These are phyloP conservation scores for Brachionus plicatilis DNA, from an alignment of 1,140 invertebrate genomes.

Conservation along the genomic window DNA sequence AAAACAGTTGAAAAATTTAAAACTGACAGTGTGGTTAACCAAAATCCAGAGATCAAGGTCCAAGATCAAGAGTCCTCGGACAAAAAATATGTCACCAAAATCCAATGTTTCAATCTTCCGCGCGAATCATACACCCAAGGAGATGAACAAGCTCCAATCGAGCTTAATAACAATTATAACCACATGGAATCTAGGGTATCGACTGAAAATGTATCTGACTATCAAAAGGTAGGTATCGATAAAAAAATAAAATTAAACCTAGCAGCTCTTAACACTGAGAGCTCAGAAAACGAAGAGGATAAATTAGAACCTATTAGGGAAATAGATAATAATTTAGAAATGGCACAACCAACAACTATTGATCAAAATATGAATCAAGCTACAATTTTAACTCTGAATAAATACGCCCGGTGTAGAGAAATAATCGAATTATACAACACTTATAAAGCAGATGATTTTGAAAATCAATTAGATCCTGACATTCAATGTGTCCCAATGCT, in stretches of 20 bases:
- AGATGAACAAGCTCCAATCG: not conserved
- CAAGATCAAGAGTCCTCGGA: not conserved
- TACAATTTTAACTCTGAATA: not conserved
- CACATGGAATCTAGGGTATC: not conserved
- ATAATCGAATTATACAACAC: not conserved
- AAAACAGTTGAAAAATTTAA: not conserved
- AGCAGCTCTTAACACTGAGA: not conserved
- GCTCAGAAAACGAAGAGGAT: not conserved
- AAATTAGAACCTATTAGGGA: constrained; percentile 1
- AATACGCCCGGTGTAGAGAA: not conserved
- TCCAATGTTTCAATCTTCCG: not conserved
- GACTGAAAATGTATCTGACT: not conserved
- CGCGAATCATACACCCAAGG: not conserved
- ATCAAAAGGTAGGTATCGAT: constrained; percentile 24
- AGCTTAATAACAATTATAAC: not conserved
- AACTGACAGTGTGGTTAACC: not conserved
- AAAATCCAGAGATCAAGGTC: not conserved
- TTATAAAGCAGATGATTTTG: not conserved
- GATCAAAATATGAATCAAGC: not conserved
- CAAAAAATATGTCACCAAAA: not conserved
- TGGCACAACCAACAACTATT: not conserved
- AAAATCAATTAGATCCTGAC: not conserved
- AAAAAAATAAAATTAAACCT: not conserved
- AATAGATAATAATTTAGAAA: not conserved
- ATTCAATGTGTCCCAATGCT: not conserved